Percentiles rank a stretch among this genome's conserved stretches.
These are phyloP conservation scores for Tetragonula clypearis DNA, from an alignment of 1,140 invertebrate genomes.

Conservation along the genomic window DNA sequence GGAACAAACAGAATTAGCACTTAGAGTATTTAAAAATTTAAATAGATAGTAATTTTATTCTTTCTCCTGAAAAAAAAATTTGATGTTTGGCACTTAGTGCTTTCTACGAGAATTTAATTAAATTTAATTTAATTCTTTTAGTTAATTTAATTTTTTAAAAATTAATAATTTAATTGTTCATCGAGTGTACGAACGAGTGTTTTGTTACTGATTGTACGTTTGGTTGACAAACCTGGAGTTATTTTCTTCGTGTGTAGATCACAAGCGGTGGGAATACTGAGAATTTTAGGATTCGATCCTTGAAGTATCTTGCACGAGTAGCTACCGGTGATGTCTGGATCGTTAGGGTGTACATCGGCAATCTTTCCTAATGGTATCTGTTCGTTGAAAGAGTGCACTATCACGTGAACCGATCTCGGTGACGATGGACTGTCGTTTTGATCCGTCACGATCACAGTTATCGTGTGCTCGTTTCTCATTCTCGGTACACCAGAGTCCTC, in stretches of 20 bases:
- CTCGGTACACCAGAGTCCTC: slow-evolving; percentile 93
- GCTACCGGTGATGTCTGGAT: slow-evolving; percentile 92
- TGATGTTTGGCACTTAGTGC: too few species aligned
- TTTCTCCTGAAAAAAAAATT: too few species aligned
- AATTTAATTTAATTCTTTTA: too few species aligned
- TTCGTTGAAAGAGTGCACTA: slow-evolving; percentile 90
- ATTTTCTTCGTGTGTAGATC: slow-evolving; percentile 88
- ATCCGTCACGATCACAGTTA: slow-evolving; percentile 91
- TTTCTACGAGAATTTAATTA: too few species aligned
- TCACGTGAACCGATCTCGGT: slow-evolving; percentile 90
- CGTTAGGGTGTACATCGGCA: slow-evolving; percentile 95
- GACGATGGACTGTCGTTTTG: slow-evolving; percentile 96
- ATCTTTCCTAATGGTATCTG: slow-evolving; percentile 89
- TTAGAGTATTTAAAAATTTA: too few species aligned
- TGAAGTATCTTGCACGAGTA: slow-evolving; percentile 92
- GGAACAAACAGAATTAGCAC: too few species aligned
- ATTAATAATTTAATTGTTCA: too few species aligned
- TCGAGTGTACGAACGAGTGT: too few species aligned
- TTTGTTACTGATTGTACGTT: too few species aligned
- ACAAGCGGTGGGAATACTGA: slow-evolving; percentile 89
- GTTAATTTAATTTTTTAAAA: too few species aligned
- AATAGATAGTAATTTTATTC: too few species aligned
- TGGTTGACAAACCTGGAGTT: slow-evolving; percentile 81
- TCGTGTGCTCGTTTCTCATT: slow-evolving; percentile 89
- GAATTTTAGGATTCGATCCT: slow-evolving; percentile 83